Percentiles rank a stretch among this genome's conserved stretches.
Evolutionary conservation across 2,888 invertebrate genomes (phyloP).

Genomic region (Linnaemya vulpina): DNA sequence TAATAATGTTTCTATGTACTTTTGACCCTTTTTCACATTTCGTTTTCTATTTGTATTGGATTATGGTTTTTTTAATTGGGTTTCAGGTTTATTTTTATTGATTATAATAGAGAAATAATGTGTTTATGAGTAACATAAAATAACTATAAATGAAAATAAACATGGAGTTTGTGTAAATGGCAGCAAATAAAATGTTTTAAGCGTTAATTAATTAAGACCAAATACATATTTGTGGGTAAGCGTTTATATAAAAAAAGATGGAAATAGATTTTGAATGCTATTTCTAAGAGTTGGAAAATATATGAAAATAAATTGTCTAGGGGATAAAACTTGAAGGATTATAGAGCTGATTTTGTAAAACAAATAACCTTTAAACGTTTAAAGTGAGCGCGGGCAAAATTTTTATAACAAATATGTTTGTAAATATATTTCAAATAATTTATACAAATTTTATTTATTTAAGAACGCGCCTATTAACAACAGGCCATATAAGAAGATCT

Average conservation of each 20-base stretch:
- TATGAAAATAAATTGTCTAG: too few species aligned
- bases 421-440: too few species aligned
- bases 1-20: not conserved
- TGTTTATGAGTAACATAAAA: not conserved
- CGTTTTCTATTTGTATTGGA: slow-evolving; percentile 25
- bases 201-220: not conserved
- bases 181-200: not conserved
- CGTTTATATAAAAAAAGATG: too few species aligned
- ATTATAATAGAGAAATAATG: not conserved
- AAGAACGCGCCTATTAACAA: not conserved
- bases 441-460: not conserved
- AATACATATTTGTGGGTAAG: not conserved
- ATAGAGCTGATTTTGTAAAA: too few species aligned
- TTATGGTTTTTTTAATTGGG: not conserved
- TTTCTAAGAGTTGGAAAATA: too few species aligned
- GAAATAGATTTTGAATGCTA: too few species aligned
- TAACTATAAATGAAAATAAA: not conserved
- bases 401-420: too few species aligned
- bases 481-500: too few species aligned
- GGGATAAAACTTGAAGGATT: too few species aligned
- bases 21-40: slow-evolving; percentile 44
- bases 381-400: too few species aligned
- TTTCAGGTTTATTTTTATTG: not conserved
- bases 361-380: too few species aligned
- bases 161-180: not conserved